Evolutionary conservation across 2,888 invertebrate genomes (phyloP).

Genomic region (Rhamphomyia laevipes): DNA sequence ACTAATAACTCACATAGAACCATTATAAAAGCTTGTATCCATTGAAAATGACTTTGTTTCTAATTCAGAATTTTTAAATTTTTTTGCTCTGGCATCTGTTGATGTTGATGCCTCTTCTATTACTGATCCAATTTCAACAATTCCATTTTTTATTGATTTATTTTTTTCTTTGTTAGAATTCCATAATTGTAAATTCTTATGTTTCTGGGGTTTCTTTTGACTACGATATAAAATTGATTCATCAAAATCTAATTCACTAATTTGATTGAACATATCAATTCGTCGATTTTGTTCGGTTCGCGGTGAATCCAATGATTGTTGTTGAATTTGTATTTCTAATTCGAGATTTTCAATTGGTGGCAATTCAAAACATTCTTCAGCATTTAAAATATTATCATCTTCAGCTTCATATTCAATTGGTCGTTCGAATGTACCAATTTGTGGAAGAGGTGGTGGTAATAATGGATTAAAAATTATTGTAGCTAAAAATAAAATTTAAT

Average conservation of each 20-base stretch:
- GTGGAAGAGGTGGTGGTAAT: conserved; percentile 31
- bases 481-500: conserved; percentile 13
- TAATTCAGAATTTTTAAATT: conserved; percentile 15
- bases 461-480: conserved; percentile 34
- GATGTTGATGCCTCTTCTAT: neutral
- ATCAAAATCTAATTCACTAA: conserved; percentile 60
- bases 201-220: conserved; percentile 27
- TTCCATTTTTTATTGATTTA: conserved; percentile 20
- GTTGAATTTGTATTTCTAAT: conserved; percentile 36
- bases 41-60: conserved; percentile 37
- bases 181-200: conserved; percentile 6
- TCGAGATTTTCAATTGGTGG: conserved; percentile 47
- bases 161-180: conserved; percentile 2
- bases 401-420: conserved; percentile 36
- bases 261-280: conserved; percentile 55
- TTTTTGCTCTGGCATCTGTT: neutral
- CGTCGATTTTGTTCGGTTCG: conserved; percentile 38
- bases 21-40: conserved; percentile 38
- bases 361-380: conserved; percentile 65
- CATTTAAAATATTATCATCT: conserved; percentile 42
- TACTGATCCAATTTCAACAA: conserved; percentile 33
- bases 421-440: conserved; percentile 26
- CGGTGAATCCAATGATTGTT: conserved; percentile 28
- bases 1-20: conserved; percentile 19
- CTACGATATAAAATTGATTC: conserved; percentile 57